Evolutionary conservation across 2,797 vertebrate species (phyloP).

Genomic region (Pristis pectinata): DNA sequence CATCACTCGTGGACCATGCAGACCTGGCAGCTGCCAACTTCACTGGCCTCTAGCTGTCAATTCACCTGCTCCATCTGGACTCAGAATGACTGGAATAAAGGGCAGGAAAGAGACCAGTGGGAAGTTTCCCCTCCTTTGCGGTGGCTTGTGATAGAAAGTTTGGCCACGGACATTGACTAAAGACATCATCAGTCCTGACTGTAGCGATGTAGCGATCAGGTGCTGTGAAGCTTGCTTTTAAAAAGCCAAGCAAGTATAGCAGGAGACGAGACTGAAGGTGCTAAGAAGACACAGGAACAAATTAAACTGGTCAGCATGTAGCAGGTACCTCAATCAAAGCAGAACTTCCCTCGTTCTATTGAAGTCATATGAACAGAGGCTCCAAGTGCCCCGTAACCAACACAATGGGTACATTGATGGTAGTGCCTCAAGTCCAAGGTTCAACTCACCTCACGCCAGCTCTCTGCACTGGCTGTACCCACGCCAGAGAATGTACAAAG

Average conservation of each 20-base stretch:
- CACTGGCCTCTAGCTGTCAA: neutral
- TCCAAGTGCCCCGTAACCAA: neutral
- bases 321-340: neutral
- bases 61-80: neutral
- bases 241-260: neutral
- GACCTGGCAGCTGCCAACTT: too few relatives aligned
- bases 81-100: neutral
- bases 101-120: neutral
- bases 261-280: neutral
- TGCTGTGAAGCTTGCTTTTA: neutral
- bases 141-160: neutral
- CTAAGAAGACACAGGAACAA: neutral
- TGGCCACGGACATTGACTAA: neutral
- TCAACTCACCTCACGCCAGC: neutral
- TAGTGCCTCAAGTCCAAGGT: neutral
- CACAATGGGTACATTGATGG: neutral
- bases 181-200: neutral
- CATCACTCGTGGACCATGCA: neutral
- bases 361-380: neutral
- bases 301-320: neutral
- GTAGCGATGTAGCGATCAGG: neutral
- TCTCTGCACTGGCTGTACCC: neutral
- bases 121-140: neutral
- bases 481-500: neutral
- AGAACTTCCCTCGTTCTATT: neutral